phyloP scores from a whole-genome alignment of 2,113 vertebrate species.

The Lucifuga dentata region DNA sequence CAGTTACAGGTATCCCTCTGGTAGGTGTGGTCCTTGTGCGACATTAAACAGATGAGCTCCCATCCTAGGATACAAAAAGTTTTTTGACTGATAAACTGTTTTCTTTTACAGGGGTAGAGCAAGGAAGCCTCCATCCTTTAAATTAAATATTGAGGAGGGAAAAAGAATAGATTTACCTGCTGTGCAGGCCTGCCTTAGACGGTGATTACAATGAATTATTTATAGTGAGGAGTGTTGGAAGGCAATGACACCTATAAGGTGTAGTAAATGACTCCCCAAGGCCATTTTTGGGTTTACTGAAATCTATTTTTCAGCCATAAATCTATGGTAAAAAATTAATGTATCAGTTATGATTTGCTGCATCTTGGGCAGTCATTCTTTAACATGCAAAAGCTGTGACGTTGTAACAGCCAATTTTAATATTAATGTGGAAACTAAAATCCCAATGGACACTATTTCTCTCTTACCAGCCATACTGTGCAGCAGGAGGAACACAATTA shows the following conservation, averaged over 20 bases:
- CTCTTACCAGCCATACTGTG: slow-evolving; percentile 18
- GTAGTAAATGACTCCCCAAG: neutral
- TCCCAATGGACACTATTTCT: slow-evolving; percentile 10
- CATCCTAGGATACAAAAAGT: neutral
- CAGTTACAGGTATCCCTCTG: neutral
- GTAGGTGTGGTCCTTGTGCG: neutral
- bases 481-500: neutral
- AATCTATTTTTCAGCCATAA: neutral
- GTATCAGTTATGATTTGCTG: neutral
- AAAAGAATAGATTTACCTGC: slow-evolving; percentile 74
- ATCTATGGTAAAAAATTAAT: neutral
- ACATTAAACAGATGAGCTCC: neutral
- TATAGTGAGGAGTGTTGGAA: slow-evolving; percentile 58
- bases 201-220: slow-evolving; percentile 75
- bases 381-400: slow-evolving; percentile 22
- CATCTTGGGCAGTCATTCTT: neutral
- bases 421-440: slow-evolving; percentile 40
- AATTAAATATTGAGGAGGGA: slow-evolving; percentile 79
- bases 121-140: slow-evolving; percentile 24
- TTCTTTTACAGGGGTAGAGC: slow-evolving; percentile 11
- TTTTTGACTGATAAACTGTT: slow-evolving; percentile 2
- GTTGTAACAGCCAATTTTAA: slow-evolving; percentile 6
- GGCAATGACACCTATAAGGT: slow-evolving; percentile 38
- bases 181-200: slow-evolving; percentile 46
- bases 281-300: neutral